These are phyloP conservation scores for Volucella inflata DNA, from an alignment of 2,888 invertebrate genomes.

Conservation along the genomic window DNA sequence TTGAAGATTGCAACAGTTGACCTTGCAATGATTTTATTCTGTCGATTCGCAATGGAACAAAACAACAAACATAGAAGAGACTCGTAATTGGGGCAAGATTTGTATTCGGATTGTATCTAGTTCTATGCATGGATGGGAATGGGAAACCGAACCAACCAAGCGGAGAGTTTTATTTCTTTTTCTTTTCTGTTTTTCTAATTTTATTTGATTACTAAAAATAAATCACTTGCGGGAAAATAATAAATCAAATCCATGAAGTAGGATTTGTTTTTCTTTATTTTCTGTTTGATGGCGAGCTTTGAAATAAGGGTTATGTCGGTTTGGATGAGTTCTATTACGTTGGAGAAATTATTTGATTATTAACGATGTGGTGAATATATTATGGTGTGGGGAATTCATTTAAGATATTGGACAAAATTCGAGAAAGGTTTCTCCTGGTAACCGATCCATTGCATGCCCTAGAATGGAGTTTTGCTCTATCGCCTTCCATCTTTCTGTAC, in stretches of 20 bases:
- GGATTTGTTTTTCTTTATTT: constrained; percentile 5
- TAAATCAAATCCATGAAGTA: constrained; percentile 32
- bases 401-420: too few species aligned
- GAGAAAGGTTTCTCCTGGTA: too few species aligned
- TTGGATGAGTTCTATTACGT: not conserved
- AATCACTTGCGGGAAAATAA: constrained; percentile 31
- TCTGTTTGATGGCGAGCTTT: not conserved
- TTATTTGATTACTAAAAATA: constrained; percentile 15
- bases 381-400: too few species aligned
- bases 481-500: too few species aligned
- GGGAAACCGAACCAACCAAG: constrained; percentile 14
- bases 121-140: constrained; percentile 45
- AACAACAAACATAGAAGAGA: constrained; percentile 21
- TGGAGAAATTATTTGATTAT: not conserved
- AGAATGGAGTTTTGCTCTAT: too few species aligned
- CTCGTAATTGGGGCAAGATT: constrained; percentile 23
- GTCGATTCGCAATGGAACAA: not conserved
- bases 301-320: too few species aligned
- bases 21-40: constrained; percentile 43
- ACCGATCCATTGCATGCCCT: too few species aligned
- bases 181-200: not conserved
- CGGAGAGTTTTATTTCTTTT: not conserved
- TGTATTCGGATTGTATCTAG: constrained; percentile 10
- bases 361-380: not conserved
- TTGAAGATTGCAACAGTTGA: constrained; percentile 47